Conservation (phyloP, 1,140 invertebrate genomes). For the Atta colombica region DNA sequence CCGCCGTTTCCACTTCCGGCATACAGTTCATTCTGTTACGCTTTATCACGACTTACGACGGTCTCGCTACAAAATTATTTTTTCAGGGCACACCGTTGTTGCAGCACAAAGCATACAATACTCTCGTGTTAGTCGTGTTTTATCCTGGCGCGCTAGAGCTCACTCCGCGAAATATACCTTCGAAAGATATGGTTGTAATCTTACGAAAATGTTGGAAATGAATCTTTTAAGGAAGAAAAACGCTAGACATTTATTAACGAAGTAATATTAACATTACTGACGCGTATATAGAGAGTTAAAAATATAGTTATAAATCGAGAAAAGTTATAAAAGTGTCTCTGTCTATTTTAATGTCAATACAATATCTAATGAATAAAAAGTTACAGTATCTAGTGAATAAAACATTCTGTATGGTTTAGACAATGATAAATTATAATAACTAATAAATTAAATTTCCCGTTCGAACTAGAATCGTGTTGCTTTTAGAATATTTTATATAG, state of each 20-base stretch:
- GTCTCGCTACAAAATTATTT: conserved; percentile 50
- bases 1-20: conserved; percentile 36
- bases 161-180: conserved; percentile 25
- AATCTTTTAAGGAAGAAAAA: background rate
- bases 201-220: background rate
- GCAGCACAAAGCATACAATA: conserved; percentile 39
- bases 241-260: background rate
- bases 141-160: background rate
- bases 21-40: conserved; percentile 34
- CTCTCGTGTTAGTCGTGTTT: conserved; percentile 17
- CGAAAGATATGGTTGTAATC: conserved; percentile 35
- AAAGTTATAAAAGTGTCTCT: background rate
- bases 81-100: conserved; percentile 40
- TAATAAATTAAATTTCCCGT: conserved; percentile 13
- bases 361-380: background rate
- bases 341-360: background rate
- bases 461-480: conserved; percentile 22
- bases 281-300: background rate
- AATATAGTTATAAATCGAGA: background rate
- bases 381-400: background rate
- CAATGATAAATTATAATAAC: conserved; percentile 4
- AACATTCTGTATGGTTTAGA: background rate
- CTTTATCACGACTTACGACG: conserved; percentile 49
- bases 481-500: conserved; percentile 27
- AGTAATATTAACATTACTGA: background rate